Conservation (phyloP, 2,797 vertebrate genomes). For the Danio jaintianensis region DNA sequence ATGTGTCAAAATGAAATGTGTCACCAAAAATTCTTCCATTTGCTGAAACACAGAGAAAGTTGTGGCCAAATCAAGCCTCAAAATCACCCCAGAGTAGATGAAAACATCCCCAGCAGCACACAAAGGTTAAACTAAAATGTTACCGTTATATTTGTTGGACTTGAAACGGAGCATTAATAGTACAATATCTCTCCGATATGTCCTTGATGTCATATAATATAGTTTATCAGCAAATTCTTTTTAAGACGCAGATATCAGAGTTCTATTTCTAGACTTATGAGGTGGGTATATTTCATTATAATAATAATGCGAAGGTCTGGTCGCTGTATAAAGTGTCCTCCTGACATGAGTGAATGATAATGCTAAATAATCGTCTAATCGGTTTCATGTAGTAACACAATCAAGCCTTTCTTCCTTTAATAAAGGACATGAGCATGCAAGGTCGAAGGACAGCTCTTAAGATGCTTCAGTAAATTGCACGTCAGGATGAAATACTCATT, state of each 20-base stretch:
- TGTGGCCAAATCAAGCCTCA: too few species aligned
- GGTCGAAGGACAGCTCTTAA: not conserved
- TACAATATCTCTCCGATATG: not conserved
- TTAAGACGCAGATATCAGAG: not conserved
- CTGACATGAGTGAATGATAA: not conserved
- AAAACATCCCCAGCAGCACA: too few species aligned
- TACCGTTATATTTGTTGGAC: not conserved
- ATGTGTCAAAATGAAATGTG: too few species aligned
- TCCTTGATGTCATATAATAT: not conserved
- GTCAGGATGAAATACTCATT: not conserved
- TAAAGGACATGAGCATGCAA: not conserved
- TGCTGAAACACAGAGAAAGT: too few species aligned
- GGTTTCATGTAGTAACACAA: constrained; percentile 21
- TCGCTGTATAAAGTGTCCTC: not conserved
- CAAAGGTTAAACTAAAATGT: too few species aligned
- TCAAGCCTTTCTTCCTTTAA: constrained; percentile 12
- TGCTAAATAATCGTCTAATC: constrained; percentile 9
- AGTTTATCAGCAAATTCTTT: not conserved
- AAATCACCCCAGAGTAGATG: too few species aligned
- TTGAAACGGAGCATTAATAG: not conserved
- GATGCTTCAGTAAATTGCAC: not conserved
- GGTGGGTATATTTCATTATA: not conserved
- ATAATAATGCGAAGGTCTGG: not conserved
- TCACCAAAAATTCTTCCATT: too few species aligned
- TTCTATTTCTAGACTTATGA: not conserved